Percentiles rank a stretch among this genome's conserved stretches.
Conservation (phyloP, 2,113 vertebrate genomes). For the Tricholaema leucomelas region DNA sequence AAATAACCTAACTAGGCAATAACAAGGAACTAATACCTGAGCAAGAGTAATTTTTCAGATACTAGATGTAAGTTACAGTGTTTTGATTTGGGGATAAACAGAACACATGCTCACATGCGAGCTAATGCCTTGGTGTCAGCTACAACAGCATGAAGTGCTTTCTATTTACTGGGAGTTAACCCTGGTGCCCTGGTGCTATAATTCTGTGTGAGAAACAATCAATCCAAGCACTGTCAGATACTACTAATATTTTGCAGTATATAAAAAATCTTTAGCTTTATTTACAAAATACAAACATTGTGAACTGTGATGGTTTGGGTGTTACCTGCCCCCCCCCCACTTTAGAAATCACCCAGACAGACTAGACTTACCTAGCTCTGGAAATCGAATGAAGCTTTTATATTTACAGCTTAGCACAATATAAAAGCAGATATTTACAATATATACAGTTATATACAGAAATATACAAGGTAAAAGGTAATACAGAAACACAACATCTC, state of each 20-base stretch:
- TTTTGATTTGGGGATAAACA: not conserved
- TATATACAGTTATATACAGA: too few relatives aligned
- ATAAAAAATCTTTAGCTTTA: not conserved
- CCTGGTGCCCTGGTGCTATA: not conserved
- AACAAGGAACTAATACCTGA: not conserved
- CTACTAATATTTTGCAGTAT: not conserved
- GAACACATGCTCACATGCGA: not conserved
- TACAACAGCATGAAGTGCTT: not conserved
- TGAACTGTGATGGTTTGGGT: too few relatives aligned
- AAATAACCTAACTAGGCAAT: not conserved
- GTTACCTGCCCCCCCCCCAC: too few relatives aligned
- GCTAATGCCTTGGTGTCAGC: not conserved
- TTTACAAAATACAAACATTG: not conserved
- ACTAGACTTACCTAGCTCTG: too few relatives aligned
- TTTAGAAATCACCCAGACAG: too few relatives aligned
- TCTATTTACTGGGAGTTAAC: not conserved
- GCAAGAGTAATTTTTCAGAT: not conserved
- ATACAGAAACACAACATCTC: too few relatives aligned
- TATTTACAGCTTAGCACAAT: too few relatives aligned
- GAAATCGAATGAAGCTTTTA: too few relatives aligned
- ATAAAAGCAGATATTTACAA: too few relatives aligned
- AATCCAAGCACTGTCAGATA: not conserved
- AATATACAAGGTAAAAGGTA: too few relatives aligned
- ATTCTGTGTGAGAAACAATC: not conserved
- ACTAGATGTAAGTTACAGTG: not conserved